Evolutionary conservation across 1,140 invertebrate genomes (phyloP), one percentile per base, ranked within the genome.

Genomic region (Zaprionus taronus): DNA sequence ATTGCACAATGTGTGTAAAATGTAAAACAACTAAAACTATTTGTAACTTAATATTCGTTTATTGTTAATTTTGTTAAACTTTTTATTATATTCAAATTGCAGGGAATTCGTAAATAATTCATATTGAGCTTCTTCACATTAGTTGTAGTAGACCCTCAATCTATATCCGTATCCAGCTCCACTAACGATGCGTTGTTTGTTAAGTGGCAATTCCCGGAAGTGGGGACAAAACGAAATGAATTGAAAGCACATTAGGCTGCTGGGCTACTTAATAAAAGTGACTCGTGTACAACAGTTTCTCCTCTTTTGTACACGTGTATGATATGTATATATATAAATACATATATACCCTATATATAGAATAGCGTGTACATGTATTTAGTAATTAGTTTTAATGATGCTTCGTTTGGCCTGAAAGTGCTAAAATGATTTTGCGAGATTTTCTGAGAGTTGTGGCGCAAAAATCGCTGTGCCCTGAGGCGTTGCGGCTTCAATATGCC

Each of bases 401-500:
- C 38, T 57, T 57, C 26, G 53, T 31, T 57, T 44, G 24, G 26
- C 34, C 11, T 2, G 24, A 34, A 67, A 67, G 56, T 31, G n/a
- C 24, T 28, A 24, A 47, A 67, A 57, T 66, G 36, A 41, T 56
- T 56, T 66, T 26, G 49, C 1, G 44, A 53, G 63, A 55, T 51
- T 24, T 51, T 24, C 1, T 24, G 11, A 20, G 47, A 51, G 44
- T 75, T 70, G 65, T 70, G 60, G 62, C 62, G 38, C 20, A 28
- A 62, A 17, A 24, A 28, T 47, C 17, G 14, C 12, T 22, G 28
- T 49, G 47, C 47, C 47, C 12, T 24, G 53, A 65, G 38, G 79
- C 61, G 60, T 79, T 67, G 47, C 34, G 38, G 47, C 31, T 68
- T 49, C 31, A 62, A 47, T 41, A 57, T 56, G 69, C 56, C 79